Percentiles rank a stretch among this genome's conserved stretches.
phyloP scores from a whole-genome alignment of 2,888 invertebrate genomes.

The Pinctada fucata region DNA sequence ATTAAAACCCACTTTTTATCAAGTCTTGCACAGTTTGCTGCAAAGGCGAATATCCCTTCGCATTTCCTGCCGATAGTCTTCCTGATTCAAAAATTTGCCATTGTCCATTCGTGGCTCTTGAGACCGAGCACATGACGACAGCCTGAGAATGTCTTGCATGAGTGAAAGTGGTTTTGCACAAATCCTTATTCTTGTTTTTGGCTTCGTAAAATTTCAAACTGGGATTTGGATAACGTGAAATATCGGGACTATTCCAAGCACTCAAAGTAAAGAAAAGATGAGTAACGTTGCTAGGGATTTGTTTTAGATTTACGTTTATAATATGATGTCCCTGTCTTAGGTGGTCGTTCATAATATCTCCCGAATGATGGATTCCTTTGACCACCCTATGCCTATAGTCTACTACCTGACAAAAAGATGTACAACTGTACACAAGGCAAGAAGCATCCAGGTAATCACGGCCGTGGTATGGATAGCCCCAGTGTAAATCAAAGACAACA shows the following conservation, averaged over 20 bases:
- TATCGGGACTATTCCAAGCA: slow-evolving; percentile 58
- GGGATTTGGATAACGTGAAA: slow-evolving; percentile 57
- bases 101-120: slow-evolving; percentile 38
- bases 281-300: slow-evolving; percentile 49
- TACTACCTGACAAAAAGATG: slow-evolving; percentile 5
- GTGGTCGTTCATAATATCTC: slow-evolving; percentile 52
- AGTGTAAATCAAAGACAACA: slow-evolving; percentile 59
- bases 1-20: slow-evolving; percentile 50
- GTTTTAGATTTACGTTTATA: slow-evolving; percentile 53
- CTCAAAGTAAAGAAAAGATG: slow-evolving; percentile 62
- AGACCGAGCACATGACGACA: slow-evolving; percentile 61
- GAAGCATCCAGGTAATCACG: slow-evolving; percentile 58
- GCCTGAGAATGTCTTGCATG: slow-evolving; percentile 58
- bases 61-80: slow-evolving; percentile 58
- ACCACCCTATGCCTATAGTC: slow-evolving; percentile 37
- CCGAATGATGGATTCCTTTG: slow-evolving; percentile 49
- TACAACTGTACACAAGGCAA: slow-evolving; percentile 49
- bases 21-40: slow-evolving; percentile 44
- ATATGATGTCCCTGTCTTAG: slow-evolving; percentile 56
- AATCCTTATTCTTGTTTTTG: slow-evolving; percentile 43
- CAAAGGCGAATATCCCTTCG: slow-evolving; percentile 49
- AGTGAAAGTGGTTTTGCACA: slow-evolving; percentile 59
- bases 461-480: slow-evolving; percentile 55
- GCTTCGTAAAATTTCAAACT: slow-evolving; percentile 59
- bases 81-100: slow-evolving; percentile 62